Base-by-base conservation (phyloP, 2,113 vertebrate species). In the Cyprichromis sp. region DNA sequence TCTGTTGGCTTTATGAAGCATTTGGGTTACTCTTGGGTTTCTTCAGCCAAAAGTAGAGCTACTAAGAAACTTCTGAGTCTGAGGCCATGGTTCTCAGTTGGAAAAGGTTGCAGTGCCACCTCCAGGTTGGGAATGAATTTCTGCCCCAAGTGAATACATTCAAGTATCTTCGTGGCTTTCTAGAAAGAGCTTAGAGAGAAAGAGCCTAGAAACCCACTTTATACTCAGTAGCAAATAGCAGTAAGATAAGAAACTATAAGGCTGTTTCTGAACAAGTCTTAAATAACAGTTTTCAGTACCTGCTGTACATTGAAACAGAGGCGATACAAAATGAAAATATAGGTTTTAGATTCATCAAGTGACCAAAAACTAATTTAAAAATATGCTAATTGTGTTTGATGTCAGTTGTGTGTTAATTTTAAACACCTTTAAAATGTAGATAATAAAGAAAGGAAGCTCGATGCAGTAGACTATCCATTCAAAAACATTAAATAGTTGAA, bases 21-120 rank as follows among this genome's bases (percentile, higher is more conserved):
- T 2, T 16, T 6, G 16, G 13, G 5, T 73, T 45, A 24, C 66
- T 14, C n/a, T 0, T n/a, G 0, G 38, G 36, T 9, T 42, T 42
- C 8, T 71, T n/a, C n/a, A 16, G 11, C 0, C 34, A 38, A 0
- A 8, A 21, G 34, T 68, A 38, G 66, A 3, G 36, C 66, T 71
- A 6, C 36, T 71, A 0, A 40, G 66, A 71, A 24, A 40, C 38
- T 21, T 68, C 63, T 21, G 36, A 40, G n/a, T 71, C 38, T 71
- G 38, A 71, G 38, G 66, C 66, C 66, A 24, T 9, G n/a, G 38
- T 42, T 42, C 38, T 24, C 38, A 24, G 38, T 16, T 71, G 8
- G 66, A 71, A 42, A 71, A 24, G 36, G 5, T 40, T 71, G n/a
- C n/a, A 71, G n/a, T 71, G 0, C 19, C 38, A 40, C 36, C 36